These are phyloP conservation scores for Caenorhabditis uteleia DNA, from an alignment of 2,888 invertebrate species.

Conservation along the genomic window DNA sequence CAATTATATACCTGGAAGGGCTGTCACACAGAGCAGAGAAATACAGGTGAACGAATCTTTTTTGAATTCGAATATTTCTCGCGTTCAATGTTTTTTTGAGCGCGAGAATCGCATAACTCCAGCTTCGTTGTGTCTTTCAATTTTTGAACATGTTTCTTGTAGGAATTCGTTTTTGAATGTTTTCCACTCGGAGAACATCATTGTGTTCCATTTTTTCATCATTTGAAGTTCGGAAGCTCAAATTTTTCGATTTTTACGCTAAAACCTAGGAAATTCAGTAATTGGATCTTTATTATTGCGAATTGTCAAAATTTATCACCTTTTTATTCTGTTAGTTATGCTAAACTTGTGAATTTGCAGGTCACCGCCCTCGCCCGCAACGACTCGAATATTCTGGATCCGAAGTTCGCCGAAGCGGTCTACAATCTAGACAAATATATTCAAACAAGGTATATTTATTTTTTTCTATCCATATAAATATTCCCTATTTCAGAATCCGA, in stretches of 20 bases:
- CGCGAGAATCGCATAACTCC: not conserved
- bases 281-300: not conserved
- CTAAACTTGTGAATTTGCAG: slow-evolving; percentile 42
- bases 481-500: slow-evolving; percentile 26
- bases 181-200: too few species aligned
- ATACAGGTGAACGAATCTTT: slow-evolving; percentile 54
- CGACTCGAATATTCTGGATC: slow-evolving; percentile 81
- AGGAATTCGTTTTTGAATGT: not conserved
- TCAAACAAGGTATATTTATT: slow-evolving; percentile 40
- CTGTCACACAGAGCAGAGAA: slow-evolving; percentile 69
- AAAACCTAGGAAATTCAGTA: not conserved
- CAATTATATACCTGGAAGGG: slow-evolving; percentile 68
- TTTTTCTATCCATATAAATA: not conserved
- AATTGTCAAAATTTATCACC: too few species aligned
- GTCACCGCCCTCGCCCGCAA: slow-evolving; percentile 84
- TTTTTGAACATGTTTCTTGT: too few species aligned
- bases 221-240: too few species aligned
- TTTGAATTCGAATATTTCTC: too few species aligned
- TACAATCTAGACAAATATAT: slow-evolving; percentile 64
- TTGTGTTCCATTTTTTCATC: too few species aligned
- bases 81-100: too few species aligned
- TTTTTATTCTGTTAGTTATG: too few species aligned
- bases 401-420: slow-evolving; percentile 71
- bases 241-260: too few species aligned
- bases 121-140: too few species aligned